These are phyloP conservation scores for Xylophagus ater DNA, from an alignment of 2,888 invertebrate genomes.

Conservation along the genomic window DNA sequence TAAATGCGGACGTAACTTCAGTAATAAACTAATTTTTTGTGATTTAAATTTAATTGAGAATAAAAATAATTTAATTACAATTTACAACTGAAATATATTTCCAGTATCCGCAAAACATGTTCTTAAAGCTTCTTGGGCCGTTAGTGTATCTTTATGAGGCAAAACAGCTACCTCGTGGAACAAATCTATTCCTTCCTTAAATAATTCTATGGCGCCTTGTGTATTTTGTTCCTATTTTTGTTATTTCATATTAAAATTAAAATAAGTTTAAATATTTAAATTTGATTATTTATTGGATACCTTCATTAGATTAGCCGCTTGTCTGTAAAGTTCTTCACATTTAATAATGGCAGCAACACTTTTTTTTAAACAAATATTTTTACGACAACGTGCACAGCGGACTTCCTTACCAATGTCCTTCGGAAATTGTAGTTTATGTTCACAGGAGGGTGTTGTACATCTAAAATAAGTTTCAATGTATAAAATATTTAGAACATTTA, in stretches of 20 bases:
- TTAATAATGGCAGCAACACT: slow-evolving; percentile 37
- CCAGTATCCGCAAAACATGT: slow-evolving; percentile 48
- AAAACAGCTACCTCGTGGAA: slow-evolving; percentile 51
- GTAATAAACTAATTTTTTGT: too few relatives aligned
- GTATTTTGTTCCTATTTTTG: slow-evolving; percentile 39
- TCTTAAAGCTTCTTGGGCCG: slow-evolving; percentile 59
- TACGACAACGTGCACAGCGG: slow-evolving; percentile 44
- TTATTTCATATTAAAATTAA: not conserved
- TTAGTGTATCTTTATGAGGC: slow-evolving; percentile 56
- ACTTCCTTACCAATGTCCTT: slow-evolving; percentile 36
- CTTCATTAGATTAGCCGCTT: slow-evolving; percentile 37
- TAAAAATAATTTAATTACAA: too few relatives aligned
- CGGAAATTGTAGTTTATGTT: slow-evolving; percentile 40
- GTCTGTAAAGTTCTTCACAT: slow-evolving; percentile 42
- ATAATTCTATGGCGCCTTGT: slow-evolving; percentile 43
- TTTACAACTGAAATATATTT: slow-evolving; percentile 13
- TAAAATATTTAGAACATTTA: not conserved
- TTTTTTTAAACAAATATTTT: slow-evolving; percentile 40
- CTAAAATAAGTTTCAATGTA: slow-evolving; percentile 26
- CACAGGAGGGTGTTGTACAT: slow-evolving; percentile 43
- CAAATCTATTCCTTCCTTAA: slow-evolving; percentile 47
- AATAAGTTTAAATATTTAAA: not conserved
- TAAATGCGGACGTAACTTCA: too few relatives aligned
- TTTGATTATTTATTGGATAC: slow-evolving; percentile 9
- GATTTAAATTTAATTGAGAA: too few relatives aligned